Evolutionary conservation across 2,797 vertebrate species (phyloP), one percentile per base, ranked within the genome.

Genomic region (Paedocypris micromegethes): DNA sequence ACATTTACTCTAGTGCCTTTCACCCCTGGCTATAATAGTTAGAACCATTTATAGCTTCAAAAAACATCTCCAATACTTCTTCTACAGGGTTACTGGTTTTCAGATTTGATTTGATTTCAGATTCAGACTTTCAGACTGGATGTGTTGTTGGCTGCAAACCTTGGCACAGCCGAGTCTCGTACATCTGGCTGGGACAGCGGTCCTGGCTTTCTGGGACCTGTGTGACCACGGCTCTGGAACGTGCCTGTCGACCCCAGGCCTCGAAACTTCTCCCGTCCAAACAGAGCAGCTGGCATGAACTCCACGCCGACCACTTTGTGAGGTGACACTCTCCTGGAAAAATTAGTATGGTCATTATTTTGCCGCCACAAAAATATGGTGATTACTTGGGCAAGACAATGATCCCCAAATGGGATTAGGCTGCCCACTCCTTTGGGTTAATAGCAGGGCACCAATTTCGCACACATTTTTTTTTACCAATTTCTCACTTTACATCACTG

Each of bases 281-380:
- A 79, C 92, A 93, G 7, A 87, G 89, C 64, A 93, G 83, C 82
- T 93, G 91, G 3, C 92, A 93, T 0, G 87, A 73, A 66, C 92
- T 93, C 92, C 92, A 93, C 6, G 83, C 78, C 0, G 92, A 93
- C 92, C 92, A 93, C 9, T 87, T 84, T 0, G 86, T 89, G 66
- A 91, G 83, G 69, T 93, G 90, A 77, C 92, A 93, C 73, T 93
- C 92, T 62, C 92, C 92, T 93, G 58, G 43, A 5, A 43, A 5
- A 47, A 23, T 23, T 23, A 23, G 23, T 23, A 23, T 23, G 23
- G 23, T 23, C 23, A 1, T 23, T 23, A 23, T 23, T 23, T 23
- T 23, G 23, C 23, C 23, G 23, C 23, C 23, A 23, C 23, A 23
- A 23, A 23, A 23, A 51, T 4, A 52, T 0, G n/a, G 8, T 45